Evolutionary conservation across 1,140 invertebrate species (phyloP), one percentile per base, ranked within the genome.

Genomic region (Spodoptera frugiperda): DNA sequence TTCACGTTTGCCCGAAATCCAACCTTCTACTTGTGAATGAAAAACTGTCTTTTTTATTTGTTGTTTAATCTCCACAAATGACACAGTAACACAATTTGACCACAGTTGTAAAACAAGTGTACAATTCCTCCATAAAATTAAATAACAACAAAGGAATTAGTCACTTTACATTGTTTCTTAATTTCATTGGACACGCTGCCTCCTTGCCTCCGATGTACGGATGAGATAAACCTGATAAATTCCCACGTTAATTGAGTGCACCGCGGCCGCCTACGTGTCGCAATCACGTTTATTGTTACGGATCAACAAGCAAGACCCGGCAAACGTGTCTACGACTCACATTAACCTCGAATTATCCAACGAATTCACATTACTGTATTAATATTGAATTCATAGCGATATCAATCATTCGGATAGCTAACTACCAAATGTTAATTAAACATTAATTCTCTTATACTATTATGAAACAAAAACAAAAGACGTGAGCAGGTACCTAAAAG

Each of bases 211-310:
- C 54, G 79, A 83, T 82, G 19, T 49, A 49, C 49, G 59, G 19
- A 53, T 63, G 44, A 77, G 82, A 83, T 83, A 65, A 76, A 76
- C 54, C 63, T 53, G 63, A 9, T 61, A 17, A 55, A 49, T 81
- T 83, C 82, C 76, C 82, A 83, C 82, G 77, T 79, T 79, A 77
- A 82, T 82, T 82, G 78, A 73, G 55, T 78, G 77, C 70, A 77
- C 63, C 51, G 71, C 55, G 48, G 53, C 46, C 53, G 65, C 21
- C 68, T 68, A 21, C 19, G 46, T 82, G 74, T 79, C 61, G 82
- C 59, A 83, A 83, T 57, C 53, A 53, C 48, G 6, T 67, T 83
- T 78, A 75, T 83, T 83, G 80, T 82, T 73, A 55, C 15, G 65
- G 25, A 73, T 65, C 57, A 55, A 68, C 39, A 55, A 57, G 57